Conservation (phyloP, 1,140 invertebrate genomes). For the Lycorma delicatula region DNA sequence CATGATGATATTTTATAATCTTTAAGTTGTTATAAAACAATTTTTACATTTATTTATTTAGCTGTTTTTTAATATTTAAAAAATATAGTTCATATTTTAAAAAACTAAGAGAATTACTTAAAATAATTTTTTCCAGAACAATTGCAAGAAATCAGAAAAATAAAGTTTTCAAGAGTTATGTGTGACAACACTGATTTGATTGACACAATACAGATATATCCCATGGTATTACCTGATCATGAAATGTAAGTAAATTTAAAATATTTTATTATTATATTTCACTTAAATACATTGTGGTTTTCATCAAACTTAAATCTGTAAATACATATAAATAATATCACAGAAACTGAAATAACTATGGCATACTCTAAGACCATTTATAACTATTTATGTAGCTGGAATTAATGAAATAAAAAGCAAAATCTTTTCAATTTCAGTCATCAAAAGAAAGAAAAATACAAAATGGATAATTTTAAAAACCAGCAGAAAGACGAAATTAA, state of each 20-base stretch:
- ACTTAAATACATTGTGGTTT: neutral
- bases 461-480: too few species aligned
- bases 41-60: neutral
- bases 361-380: too few species aligned
- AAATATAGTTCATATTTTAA: neutral
- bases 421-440: too few species aligned
- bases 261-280: neutral
- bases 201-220: constrained; percentile 86
- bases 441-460: too few species aligned
- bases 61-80: neutral
- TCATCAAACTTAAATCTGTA: neutral
- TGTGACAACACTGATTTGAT: constrained; percentile 94
- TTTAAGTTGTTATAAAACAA: too few species aligned
- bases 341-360: too few species aligned
- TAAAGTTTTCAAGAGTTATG: constrained; percentile 76
- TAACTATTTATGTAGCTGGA: neutral
- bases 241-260: constrained; percentile 62
- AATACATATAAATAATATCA: too few species aligned
- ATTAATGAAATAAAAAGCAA: too few species aligned
- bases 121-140: constrained; percentile 76
- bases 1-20: neutral
- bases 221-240: constrained; percentile 85
- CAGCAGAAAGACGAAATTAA: too few species aligned
- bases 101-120: too few species aligned
- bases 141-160: constrained; percentile 80